Base-by-base conservation (phyloP, 2,888 invertebrate species). In the Plusia festucae region DNA sequence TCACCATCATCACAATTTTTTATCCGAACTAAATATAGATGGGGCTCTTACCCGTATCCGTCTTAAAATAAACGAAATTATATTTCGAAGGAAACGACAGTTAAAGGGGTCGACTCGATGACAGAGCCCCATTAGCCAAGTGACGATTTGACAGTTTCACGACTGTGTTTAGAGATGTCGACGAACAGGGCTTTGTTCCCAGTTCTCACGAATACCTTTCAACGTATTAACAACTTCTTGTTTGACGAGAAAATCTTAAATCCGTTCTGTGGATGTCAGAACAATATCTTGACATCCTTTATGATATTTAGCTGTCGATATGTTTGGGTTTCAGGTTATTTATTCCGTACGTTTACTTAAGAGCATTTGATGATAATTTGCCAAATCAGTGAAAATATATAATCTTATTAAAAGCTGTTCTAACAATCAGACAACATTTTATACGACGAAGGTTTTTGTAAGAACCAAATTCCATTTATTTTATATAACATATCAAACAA, bases 51-150 rank as follows among this genome's bases (percentile, higher is more conserved):
- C 80, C 79, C 81, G 79, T 81, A 83, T 83, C 83, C 82, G 79
- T 84, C 81, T 70, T 67, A 80, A 82, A 81, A 79, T 78, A 79
- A 81, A 79, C 73, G 70, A 76, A 82, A 82, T 85, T 80, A 85
- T 81, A 81, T 83, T 74, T 85, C 72, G 82, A 85, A 85, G 92
- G 93, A 93, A 93, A 90, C 85, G 88, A 83, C 86, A 87, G 89
- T 92, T 90, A 90, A 91, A 91, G 90, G 91, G 91, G 89, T 91
- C 89, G 89, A 68, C 78, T 71, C 85, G 93, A 89, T 89, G 94
- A 94, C 92, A 91, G 90, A 91, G 86, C 85, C 89, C 91, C 90
- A 94, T 94, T 94, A 94, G 87, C 80, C 82, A 84, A 83, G 92
- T 93, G 93, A 92, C 88, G 92, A 93, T 88, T 87, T 89, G 92